Percentiles rank a stretch among this genome's conserved stretches.
phyloP scores from a whole-genome alignment of 2,888 invertebrate species.

The Suillia variegata region DNA sequence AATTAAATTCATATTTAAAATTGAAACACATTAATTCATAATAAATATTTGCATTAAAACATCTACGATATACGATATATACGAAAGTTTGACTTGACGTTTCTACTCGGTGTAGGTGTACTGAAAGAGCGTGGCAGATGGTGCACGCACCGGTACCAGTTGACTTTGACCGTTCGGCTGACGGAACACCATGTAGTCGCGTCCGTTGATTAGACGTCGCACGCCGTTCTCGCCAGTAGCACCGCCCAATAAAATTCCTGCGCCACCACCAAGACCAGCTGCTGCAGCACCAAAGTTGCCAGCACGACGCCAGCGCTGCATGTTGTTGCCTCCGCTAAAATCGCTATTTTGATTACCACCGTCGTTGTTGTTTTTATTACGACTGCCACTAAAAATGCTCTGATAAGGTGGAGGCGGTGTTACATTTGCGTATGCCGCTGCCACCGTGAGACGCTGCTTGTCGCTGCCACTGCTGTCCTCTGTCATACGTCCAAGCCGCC shows the following conservation, averaged over 20 bases:
- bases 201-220: conserved; percentile 72
- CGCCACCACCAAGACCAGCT: conserved; percentile 15
- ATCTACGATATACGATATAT: too few relatives aligned
- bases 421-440: conserved; percentile 39
- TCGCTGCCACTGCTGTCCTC: conserved; percentile 30
- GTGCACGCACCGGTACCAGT: conserved; percentile 75
- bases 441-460: conserved; percentile 32
- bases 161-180: conserved; percentile 68
- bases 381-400: conserved; percentile 51
- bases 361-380: conserved; percentile 21
- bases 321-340: neutral
- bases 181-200: conserved; percentile 75
- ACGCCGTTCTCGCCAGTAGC: conserved; percentile 47
- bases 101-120: conserved; percentile 61
- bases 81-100: too few relatives aligned
- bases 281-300: conserved; percentile 23
- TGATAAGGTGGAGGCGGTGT: conserved; percentile 73
- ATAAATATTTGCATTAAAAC: too few relatives aligned
- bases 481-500: too few relatives aligned
- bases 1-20: too few relatives aligned
- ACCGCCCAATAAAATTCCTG: conserved; percentile 35
- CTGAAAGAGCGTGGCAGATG: conserved; percentile 78
- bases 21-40: too few relatives aligned
- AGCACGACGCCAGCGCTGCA: conserved; percentile 35
- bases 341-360: conserved; percentile 1